Evolutionary conservation across 2,797 vertebrate species (phyloP), one percentile per base, ranked within the genome.

Genomic region (Alauda arvensis): DNA sequence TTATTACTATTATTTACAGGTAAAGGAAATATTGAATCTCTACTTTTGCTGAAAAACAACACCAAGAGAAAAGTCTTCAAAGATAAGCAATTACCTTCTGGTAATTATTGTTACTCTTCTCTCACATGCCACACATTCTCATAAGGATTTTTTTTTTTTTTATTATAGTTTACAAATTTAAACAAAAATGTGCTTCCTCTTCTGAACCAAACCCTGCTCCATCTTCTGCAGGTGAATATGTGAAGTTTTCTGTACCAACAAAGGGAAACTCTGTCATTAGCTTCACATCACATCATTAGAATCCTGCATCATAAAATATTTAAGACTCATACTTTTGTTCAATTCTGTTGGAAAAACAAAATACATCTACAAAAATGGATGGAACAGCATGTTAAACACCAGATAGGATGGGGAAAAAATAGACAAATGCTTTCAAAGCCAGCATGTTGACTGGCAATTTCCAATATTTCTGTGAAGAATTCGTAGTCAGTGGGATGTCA

Each of bases 391-490:
- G 33, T 69, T 93, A 70, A 88, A 91, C 39, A 90, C 52, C 39
- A 82, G 49, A 88, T 56, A 52, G 2, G 1, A 16, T 51, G 77
- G n/a, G n/a, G 77, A 37, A 82, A 91, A 63, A 75, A 8, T 51
- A 67, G 28, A 93, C 57, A 31, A 83, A 83, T 89, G 39, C 15
- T 93, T 93, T 90, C 61, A 88, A 93, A 94, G 29, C n/a, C 84
- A 71, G 18, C 14, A 1, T 93, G 46, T 56, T 95, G 67, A 21
- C 77, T 92, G 87, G 46, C 23, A 88, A 66, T 49, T 94, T 95
- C 49, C 43, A 75, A 34, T 85, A 92, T 67, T 93, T 75, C 42
- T 89, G 28, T 85, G 78, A 88, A 90, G 80, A 88, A 84, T 90
- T 90, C 68, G 53, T 91, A 83, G 77, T 76, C 43, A n/a, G 2